Evolutionary conservation across 2,888 invertebrate genomes (phyloP).

Genomic region (Netelia melanura): DNA sequence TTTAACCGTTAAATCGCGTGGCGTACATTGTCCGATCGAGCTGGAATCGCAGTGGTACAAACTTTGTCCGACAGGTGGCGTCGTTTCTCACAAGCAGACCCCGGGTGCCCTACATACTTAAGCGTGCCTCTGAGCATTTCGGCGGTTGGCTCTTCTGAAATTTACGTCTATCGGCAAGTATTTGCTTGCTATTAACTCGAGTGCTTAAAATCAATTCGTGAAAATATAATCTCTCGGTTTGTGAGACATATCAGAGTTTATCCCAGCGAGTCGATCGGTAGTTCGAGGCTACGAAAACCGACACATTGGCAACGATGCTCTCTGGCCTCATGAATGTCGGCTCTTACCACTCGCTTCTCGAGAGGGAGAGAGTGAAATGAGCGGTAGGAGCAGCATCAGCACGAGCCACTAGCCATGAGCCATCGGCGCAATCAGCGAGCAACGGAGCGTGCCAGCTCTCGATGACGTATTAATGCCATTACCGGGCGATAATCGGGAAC

Average conservation of each 20-base stretch:
- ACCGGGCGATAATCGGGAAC: slow-evolving; percentile 79
- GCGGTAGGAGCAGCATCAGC: slow-evolving; percentile 47
- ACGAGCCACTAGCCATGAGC: slow-evolving; percentile 33
- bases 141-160: no score
- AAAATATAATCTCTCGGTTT: not conserved
- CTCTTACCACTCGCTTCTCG: slow-evolving; percentile 33
- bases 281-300: slow-evolving; percentile 55
- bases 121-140: no score
- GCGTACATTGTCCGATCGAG: no score
- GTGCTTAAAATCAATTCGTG: not conserved
- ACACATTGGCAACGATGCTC: slow-evolving; percentile 49
- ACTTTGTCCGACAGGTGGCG: no score
- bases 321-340: not conserved
- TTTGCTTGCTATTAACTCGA: no score
- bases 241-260: not conserved
- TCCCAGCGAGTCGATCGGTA: slow-evolving; percentile 6
- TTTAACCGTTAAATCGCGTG: no score
- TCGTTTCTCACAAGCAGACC: no score
- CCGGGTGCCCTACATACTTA: no score
- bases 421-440: slow-evolving; percentile 79
- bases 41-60: no score
- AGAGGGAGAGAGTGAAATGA: not conserved
- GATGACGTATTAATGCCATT: slow-evolving; percentile 83
- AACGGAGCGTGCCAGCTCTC: slow-evolving; percentile 76
- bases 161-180: no score